Conservation (phyloP, 2,113 vertebrate genomes). For the Synodontis membranacea region DNA sequence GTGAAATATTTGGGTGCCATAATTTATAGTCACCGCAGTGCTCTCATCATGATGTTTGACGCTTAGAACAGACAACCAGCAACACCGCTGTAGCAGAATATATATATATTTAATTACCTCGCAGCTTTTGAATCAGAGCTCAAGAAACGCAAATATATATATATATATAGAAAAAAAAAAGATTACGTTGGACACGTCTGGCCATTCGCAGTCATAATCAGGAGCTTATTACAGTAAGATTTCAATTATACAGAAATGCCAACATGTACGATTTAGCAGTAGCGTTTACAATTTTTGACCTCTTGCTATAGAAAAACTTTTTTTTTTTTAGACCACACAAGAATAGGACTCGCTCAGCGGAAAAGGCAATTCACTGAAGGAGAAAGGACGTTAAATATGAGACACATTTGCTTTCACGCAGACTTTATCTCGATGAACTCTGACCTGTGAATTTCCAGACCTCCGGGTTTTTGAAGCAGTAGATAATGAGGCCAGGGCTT, state of each 20-base stretch:
- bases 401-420: background rate
- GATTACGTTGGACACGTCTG: background rate
- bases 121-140: background rate
- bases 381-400: background rate
- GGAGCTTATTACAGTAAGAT: background rate
- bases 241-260: background rate
- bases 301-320: background rate
- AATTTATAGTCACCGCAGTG: constrained; percentile 25
- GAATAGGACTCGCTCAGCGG: background rate
- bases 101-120: background rate
- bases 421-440: background rate
- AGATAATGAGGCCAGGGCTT: background rate
- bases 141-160: background rate
- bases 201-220: background rate
- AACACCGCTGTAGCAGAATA: background rate
- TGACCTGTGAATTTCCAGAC: background rate
- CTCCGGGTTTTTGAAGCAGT: background rate
- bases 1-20: constrained; percentile 30
- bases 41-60: constrained; percentile 47
- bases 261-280: background rate
- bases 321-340: background rate
- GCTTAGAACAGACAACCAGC: constrained; percentile 3
- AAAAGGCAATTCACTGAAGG: background rate
- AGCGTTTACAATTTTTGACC: background rate
- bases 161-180: background rate